A percentile compares a stretch with the other conserved stretches of the same genome.
These are phyloP conservation scores for Drosophila kanapiae DNA, from an alignment of 1,140 invertebrate species.

Conservation along the genomic window DNA sequence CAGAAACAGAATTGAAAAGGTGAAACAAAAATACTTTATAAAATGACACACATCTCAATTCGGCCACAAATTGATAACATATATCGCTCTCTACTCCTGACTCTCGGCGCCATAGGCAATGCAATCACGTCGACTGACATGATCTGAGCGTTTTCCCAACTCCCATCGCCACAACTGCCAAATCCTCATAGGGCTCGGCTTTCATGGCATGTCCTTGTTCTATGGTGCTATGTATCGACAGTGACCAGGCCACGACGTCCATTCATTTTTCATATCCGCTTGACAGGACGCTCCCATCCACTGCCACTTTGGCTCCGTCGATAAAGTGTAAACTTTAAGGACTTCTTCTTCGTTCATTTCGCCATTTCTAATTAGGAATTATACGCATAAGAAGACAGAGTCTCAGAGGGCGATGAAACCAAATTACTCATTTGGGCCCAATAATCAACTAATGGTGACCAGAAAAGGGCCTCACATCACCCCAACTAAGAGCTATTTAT, in stretches of 20 bases:
- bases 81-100: neutral
- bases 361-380: constrained; percentile 31
- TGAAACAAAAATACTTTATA: neutral
- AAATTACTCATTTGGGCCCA: constrained; percentile 58
- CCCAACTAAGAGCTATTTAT: constrained; percentile 15
- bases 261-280: constrained; percentile 48
- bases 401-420: constrained; percentile 33
- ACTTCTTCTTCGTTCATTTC: neutral
- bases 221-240: constrained; percentile 6
- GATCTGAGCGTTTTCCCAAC: constrained; percentile 17
- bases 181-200: neutral
- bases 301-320: neutral
- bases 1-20: neutral
- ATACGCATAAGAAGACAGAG: neutral
- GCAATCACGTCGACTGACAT: constrained; percentile 44
- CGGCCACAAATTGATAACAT: neutral
- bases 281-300: constrained; percentile 19
- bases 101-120: constrained; percentile 25
- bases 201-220: constrained; percentile 25
- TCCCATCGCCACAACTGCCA: constrained; percentile 6
- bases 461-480: constrained; percentile 16
- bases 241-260: constrained; percentile 21
- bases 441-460: constrained; percentile 42
- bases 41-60: neutral
- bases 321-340: constrained; percentile 20